Percentiles rank a stretch among this genome's conserved stretches.
Evolutionary conservation across 2,888 invertebrate species (phyloP).

Genomic region (Nymphalis c-album): DNA sequence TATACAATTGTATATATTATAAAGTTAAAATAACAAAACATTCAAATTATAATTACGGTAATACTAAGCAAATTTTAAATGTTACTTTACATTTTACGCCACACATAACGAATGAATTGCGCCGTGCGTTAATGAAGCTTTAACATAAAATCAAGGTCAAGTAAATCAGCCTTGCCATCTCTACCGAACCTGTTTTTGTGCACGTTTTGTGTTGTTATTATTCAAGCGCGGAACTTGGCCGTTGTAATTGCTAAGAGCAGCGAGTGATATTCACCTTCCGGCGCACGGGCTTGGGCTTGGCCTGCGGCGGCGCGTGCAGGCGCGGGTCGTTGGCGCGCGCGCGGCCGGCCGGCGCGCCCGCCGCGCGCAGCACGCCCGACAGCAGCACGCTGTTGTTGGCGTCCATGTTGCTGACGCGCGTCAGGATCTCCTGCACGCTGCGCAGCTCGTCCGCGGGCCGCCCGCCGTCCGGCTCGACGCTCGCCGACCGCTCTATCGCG

Average conservation of each 20-base stretch:
- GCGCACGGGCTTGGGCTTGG: constrained; percentile 76
- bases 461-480: constrained; percentile 56
- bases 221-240: constrained; percentile 6
- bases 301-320: constrained; percentile 71
- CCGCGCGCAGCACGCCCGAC: constrained; percentile 68
- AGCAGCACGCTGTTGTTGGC: constrained; percentile 76
- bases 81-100: neutral
- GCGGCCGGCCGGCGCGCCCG: constrained; percentile 39
- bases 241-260: neutral
- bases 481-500: constrained; percentile 78
- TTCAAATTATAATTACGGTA: too few relatives aligned
- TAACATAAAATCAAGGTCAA: constrained; percentile 25
- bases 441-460: constrained; percentile 64
- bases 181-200: constrained; percentile 23
- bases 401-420: constrained; percentile 79
- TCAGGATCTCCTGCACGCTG: constrained; percentile 75
- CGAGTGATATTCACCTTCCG: constrained; percentile 69
- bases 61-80: neutral
- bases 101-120: neutral
- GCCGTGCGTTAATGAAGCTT: constrained; percentile 16
- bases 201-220: constrained; percentile 12
- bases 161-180: constrained; percentile 22
- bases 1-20: too few relatives aligned
- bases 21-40: neutral
- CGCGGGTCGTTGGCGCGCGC: constrained; percentile 63